Base-by-base conservation (phyloP, 2,797 vertebrate species). In the Synaphobranchus kaupii region DNA sequence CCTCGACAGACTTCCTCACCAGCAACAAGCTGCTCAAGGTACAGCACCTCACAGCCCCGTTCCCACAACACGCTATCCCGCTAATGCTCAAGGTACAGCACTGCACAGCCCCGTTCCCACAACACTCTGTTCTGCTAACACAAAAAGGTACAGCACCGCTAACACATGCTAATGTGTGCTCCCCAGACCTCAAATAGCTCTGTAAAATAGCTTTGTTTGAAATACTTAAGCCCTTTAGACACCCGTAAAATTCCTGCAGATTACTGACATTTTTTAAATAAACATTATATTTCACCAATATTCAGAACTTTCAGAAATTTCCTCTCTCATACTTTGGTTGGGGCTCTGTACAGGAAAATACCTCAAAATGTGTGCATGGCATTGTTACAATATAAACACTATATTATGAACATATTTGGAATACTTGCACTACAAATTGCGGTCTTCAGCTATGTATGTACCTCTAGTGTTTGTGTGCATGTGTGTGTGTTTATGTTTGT, bases 1-100 rank as follows among this genome's bases (percentile, higher is more conserved):
- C 99, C 88, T 99, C 98, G 85, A 98, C 99, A 0, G 99, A 99
- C 92, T 99, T 99, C 89, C 97, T 99, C 90, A 99, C 99, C 2
- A 97, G 98, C 92, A 99, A 99, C 96, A 99, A 99, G 88, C 96
- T 99, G 34, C 97, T 99, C 82, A 99, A 99, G 98, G 99, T 99
- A 94, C 68, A 34, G 10, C 15, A 44, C 58, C 34, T 6, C 31
- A 31, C 48, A 8, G 71, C 71, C 71, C 71, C 3, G 12, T 44
- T 39, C 34, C 71, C 34, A 39, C 71, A 17, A 5, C 0, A 12
- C 28, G 34, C 31, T 31, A 8, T 12, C 28, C 68, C 1, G 28
- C n/a, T 34, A 34, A 73, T 1, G 4, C 52, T 54, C 39, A 39
- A 39, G 3, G 39, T 39, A 39, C 39, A 39, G 39, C 39, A 39